Base-by-base conservation (phyloP, 2,113 vertebrate genomes). In the Gadus macrocephalus region DNA sequence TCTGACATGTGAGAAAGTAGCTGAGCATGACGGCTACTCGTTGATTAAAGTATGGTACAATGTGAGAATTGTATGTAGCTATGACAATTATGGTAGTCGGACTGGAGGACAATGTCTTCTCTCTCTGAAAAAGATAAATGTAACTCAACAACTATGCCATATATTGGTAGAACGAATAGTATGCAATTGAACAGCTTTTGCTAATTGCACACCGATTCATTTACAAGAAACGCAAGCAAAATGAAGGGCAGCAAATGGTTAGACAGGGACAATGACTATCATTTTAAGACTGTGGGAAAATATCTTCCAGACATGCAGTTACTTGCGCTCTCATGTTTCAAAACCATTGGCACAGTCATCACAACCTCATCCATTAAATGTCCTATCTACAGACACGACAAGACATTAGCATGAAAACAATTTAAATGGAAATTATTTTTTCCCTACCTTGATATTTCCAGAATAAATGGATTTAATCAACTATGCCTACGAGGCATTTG, bases 401-500 rank as follows among this genome's bases (percentile, higher is more conserved):
- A 58, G 71, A 60, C 73, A 88, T 88, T 87, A 83, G 88, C 86
- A 89, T 89, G 85, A 83, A 87, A 88, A 89, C 86, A 83, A 88
- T 89, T 78, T 87, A 83, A 85, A 89, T 88, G 83, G 82, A 88
- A 89, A 89, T 88, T 72, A 58, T 58, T 58, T 58, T 58, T 58
- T 58, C 14, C 62, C 73, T 53, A 72, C 27, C 53, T 73, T 62
- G 64, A 63, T 70, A 42, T 66, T 66, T 78, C 70, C 78, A 82
- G 68, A 85, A 80, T 55, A 67, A 67, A 79, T 69, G 69, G 77
- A 81, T 88, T 81, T 76, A 88, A 87, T 89, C 81, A 84, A 82
- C 75, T 63, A 59, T 72, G 67, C 78, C 81, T 80, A 73, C 68
- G 25, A 78, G 82, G 80, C 75, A 84, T 83, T 79, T 72, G 64